These are phyloP conservation scores for Pristionchus exspectatus DNA, from an alignment of 2,888 invertebrate genomes.

Conservation along the genomic window DNA sequence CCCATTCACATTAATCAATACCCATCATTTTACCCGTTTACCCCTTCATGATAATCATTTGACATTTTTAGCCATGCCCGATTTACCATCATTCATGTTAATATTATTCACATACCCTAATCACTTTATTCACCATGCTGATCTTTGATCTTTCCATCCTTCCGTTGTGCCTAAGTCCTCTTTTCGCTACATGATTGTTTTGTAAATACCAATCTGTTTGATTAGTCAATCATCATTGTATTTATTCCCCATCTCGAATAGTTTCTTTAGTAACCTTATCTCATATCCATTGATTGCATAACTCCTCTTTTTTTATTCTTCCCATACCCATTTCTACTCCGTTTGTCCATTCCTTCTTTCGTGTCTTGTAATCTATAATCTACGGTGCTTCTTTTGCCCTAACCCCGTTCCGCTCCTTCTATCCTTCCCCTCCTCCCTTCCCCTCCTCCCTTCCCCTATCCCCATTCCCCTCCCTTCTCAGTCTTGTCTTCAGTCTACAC, in stretches of 20 bases:
- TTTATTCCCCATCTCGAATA: conserved; percentile 5
- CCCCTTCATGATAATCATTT: conserved; percentile 9
- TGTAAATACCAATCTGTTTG: conserved; percentile 11
- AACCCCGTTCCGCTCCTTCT: conserved; percentile 15
- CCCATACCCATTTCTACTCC: conserved; percentile 31
- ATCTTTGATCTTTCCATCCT: background rate
- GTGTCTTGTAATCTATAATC: conserved; percentile 42
- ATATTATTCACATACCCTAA: conserved; percentile 39
- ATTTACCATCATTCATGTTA: conserved; percentile 33
- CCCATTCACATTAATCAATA: conserved; percentile 20
- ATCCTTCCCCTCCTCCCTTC: background rate
- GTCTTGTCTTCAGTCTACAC: conserved; percentile 45
- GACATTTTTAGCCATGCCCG: conserved; percentile 28
- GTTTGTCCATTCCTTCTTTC: conserved; percentile 2
- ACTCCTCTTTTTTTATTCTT: background rate
- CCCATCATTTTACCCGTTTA: conserved; percentile 5
- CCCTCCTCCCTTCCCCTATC: background rate
- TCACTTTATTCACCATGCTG: conserved; percentile 18
- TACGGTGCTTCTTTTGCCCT: conserved; percentile 37
- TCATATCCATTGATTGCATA: conserved; percentile 18
- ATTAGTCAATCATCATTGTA: background rate
- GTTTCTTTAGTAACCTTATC: background rate
- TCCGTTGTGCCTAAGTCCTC: conserved; percentile 26
- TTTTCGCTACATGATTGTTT: background rate
- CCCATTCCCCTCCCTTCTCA: background rate